These are phyloP conservation scores for Echinops telfairi DNA, from an alignment of 2,113 vertebrate genomes.

Conservation along the genomic window DNA sequence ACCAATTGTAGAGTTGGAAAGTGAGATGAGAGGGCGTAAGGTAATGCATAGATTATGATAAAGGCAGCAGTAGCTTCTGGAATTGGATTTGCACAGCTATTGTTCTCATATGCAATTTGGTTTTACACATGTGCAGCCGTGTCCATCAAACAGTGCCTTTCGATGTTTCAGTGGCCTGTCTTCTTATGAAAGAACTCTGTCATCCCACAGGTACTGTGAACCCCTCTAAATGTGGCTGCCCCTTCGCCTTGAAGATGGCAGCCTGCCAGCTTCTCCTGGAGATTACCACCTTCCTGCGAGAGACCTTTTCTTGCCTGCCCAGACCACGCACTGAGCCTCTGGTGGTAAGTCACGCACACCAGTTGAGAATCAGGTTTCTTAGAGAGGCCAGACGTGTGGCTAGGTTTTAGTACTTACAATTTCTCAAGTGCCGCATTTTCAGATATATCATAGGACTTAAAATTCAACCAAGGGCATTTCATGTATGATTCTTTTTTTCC, in stretches of 20 bases:
- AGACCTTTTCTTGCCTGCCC: constrained; percentile 97
- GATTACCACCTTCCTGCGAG: constrained; percentile 97
- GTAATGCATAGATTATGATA: background rate
- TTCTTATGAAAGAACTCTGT: constrained; percentile 74
- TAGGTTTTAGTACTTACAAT: background rate
- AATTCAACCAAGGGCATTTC: constrained; percentile 25
- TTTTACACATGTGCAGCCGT: constrained; percentile 73
- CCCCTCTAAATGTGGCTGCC: constrained; percentile 97
- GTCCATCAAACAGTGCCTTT: constrained; percentile 75
- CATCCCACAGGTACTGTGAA: constrained; percentile 95
- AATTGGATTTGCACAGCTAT: background rate
- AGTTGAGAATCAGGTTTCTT: background rate
- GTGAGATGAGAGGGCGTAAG: background rate
- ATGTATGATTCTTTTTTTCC: constrained; percentile 6
- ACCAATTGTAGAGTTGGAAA: background rate
- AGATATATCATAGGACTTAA: constrained; percentile 2
- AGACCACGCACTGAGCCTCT: constrained; percentile 96
- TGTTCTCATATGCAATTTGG: constrained; percentile 56
- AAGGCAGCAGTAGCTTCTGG: background rate
- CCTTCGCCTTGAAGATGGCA: constrained; percentile 98
- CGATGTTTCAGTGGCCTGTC: constrained; percentile 39
- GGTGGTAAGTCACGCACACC: constrained; percentile 89
- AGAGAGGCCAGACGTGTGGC: background rate
- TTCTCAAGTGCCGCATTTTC: background rate
- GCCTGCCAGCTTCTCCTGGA: constrained; percentile 97